Conservation (phyloP, 2,797 vertebrate genomes). For the Girardinus metallicus region DNA sequence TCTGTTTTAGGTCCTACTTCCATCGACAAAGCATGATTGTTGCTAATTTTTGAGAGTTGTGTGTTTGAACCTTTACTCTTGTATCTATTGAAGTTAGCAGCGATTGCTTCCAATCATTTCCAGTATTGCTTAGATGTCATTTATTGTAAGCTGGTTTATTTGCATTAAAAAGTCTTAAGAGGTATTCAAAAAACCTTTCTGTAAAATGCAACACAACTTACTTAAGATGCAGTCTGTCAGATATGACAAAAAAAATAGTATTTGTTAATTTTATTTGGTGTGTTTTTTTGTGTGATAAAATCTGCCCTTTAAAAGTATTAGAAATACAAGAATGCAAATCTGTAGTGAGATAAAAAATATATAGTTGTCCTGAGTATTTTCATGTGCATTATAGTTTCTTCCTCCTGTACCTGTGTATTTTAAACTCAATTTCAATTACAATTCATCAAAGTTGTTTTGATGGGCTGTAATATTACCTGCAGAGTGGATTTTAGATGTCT, state of each 20-base stretch:
- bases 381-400: not conserved
- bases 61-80: too few relatives aligned
- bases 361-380: not conserved
- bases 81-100: too few relatives aligned
- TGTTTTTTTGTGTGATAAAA: not conserved
- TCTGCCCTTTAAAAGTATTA: not conserved
- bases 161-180: too few relatives aligned
- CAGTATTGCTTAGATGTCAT: not conserved
- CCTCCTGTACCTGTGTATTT: not conserved
- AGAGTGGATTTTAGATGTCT: not conserved
- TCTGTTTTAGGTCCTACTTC: too few relatives aligned
- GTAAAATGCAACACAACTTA: not conserved
- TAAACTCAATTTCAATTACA: not conserved
- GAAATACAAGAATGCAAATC: not conserved
- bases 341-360: not conserved
- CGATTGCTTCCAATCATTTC: not conserved
- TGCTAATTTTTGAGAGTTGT: too few relatives aligned
- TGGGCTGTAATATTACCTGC: not conserved
- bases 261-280: not conserved
- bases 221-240: not conserved
- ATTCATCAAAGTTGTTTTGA: not conserved
- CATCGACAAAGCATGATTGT: too few relatives aligned
- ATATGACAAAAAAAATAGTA: too few relatives aligned
- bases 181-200: not conserved
- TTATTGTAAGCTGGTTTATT: too few relatives aligned